Percentiles rank a stretch among this genome's conserved stretches.
phyloP scores from a whole-genome alignment of 2,888 invertebrate genomes.

The Cinara cedri region DNA sequence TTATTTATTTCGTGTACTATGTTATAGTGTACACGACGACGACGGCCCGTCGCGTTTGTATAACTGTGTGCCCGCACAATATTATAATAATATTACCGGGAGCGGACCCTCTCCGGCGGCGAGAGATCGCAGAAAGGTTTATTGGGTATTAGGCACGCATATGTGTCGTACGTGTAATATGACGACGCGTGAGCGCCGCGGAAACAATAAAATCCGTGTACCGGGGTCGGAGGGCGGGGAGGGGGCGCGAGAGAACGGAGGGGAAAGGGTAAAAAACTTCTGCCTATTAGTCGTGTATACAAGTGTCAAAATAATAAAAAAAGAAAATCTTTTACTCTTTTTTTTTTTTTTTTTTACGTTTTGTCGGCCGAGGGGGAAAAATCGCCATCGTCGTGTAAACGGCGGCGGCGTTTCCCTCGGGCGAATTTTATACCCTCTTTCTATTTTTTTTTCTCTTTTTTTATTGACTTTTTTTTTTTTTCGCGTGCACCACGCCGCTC shows the following conservation, averaged over 20 bases:
- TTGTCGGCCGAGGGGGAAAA: conserved; percentile 52
- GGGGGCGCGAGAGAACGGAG: conserved; percentile 3
- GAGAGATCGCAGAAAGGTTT: too few species aligned
- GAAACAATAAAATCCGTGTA: conserved; percentile 40
- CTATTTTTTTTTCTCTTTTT: background rate
- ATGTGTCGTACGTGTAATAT: background rate
- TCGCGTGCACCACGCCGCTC: conserved; percentile 10
- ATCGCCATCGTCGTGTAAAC: conserved; percentile 38
- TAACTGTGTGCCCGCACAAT: background rate
- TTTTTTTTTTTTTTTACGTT: background rate
- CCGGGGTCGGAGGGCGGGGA: background rate
- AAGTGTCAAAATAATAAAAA: conserved; percentile 54
- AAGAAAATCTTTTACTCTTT: conserved; percentile 38
- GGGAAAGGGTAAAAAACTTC: too few species aligned
- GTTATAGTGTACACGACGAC: too few species aligned
- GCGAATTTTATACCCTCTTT: conserved; percentile 50
- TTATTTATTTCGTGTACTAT: too few species aligned
- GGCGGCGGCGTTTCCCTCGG: conserved; percentile 43
- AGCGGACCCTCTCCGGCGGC: background rate
- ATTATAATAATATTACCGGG: background rate
- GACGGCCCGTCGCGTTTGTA: background rate
- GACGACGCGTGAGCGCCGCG: background rate
- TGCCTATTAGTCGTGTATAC: conserved; percentile 55
- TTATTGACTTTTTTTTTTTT: conserved; percentile 57
- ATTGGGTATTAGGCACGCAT: too few species aligned